Base-by-base conservation (phyloP, 2,797 vertebrate genomes). In the Scarus forsteni region DNA sequence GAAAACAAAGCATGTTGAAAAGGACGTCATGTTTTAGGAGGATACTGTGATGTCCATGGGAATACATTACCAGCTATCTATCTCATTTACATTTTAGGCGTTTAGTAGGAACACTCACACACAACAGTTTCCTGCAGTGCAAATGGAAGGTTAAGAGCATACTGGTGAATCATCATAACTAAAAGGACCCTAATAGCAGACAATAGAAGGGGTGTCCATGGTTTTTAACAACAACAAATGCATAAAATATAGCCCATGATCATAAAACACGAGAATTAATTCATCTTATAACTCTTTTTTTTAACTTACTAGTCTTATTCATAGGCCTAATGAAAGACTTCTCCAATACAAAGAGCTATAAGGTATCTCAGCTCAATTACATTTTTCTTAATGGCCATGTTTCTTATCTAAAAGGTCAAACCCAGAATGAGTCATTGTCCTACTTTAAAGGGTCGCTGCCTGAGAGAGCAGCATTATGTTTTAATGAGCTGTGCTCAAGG, bases 81-180 rank as follows among this genome's bases (percentile, higher is more conserved):
- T 8, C 73, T 80, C n/a, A 80, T 87, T 87, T 85, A 67, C 74
- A 87, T 80, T 55, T 75, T 10, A 73, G 60, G 44, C 19, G 34
- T 71, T 68, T 18, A 57, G 51, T 62, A 3, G 15, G 39, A 58
- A 60, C 53, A 68, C 57, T 59, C 46, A 52, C 14, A 67, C 55
- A 65, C 60, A 76, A 10, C 16, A 7, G 77, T 78, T 80, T 88
- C 80, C 78, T 80, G 58, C 73, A 72, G 68, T 14, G 1, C 66
- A 61, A 80, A 79, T 53, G 48, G 49, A 80, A 76, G 62, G 76
- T 76, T 70, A 66, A 75, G 66, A 82, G 78, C 52, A 42, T 35
- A 64, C 13, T 19, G 48, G 46, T 80, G 80, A 87, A 74, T 84
- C 71, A 72, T 73, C 35, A 10, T 10, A 64, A 61, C 45, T 60